These are phyloP conservation scores for Datnioides undecimradiatus DNA, from an alignment of 2,113 vertebrate species.

Conservation along the genomic window DNA sequence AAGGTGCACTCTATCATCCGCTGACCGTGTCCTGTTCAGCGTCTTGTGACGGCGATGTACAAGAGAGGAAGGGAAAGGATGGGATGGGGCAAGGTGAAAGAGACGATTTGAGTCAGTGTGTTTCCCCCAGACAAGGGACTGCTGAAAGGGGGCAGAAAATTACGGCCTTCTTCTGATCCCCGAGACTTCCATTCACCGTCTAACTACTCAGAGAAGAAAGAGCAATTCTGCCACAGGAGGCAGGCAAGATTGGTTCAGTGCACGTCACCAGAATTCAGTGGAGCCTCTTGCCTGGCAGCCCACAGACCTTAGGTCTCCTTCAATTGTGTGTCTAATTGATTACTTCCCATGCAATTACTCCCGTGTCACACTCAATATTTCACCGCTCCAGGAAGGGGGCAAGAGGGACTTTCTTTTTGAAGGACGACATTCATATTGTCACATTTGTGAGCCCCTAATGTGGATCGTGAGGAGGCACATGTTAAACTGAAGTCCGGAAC, in stretches of 20 bases:
- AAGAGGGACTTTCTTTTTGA: constrained; percentile 75
- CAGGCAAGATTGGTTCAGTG: constrained; percentile 70
- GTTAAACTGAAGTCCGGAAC: constrained; percentile 72
- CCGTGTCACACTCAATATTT: constrained; percentile 87
- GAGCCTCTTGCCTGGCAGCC: constrained; percentile 75
- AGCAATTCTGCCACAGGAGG: constrained; percentile 59
- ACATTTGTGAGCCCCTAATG: constrained; percentile 76
- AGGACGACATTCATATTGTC: constrained; percentile 81
- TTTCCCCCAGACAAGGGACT: constrained; percentile 40
- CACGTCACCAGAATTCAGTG: constrained; percentile 75
- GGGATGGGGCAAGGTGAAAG: constrained; percentile 54
- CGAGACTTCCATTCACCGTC: constrained; percentile 31
- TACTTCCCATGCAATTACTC: constrained; percentile 87
- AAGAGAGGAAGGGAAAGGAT: constrained; percentile 14
- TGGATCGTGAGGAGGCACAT: constrained; percentile 64
- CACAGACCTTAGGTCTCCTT: constrained; percentile 82
- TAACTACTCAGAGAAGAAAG: constrained; percentile 53
- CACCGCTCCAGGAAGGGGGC: constrained; percentile 75
- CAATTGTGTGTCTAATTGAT: constrained; percentile 87
- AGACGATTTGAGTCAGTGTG: constrained; percentile 36
- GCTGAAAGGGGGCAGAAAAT: constrained; percentile 46
- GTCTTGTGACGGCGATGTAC: constrained; percentile 39
- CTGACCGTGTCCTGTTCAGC: constrained; percentile 41
- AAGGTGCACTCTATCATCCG: constrained; percentile 44
- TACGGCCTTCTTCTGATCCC: constrained; percentile 47